These are phyloP conservation scores for Lutraria lutraria DNA, from an alignment of 2,888 invertebrate species.

Conservation along the genomic window DNA sequence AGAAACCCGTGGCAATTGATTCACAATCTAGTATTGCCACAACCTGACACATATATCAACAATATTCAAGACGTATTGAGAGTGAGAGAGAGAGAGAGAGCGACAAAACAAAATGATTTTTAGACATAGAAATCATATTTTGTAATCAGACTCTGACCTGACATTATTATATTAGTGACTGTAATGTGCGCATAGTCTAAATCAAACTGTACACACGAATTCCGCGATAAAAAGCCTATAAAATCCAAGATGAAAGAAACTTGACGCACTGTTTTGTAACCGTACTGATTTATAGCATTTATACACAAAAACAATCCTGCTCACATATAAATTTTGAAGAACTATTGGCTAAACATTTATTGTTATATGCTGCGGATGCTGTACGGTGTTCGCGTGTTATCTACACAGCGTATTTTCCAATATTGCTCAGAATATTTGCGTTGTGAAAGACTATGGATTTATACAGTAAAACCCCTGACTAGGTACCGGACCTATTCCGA, in stretches of 20 bases:
- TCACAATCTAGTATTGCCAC: background rate
- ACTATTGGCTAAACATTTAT: conserved; percentile 19
- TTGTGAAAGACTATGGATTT: no score
- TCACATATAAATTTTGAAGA: conserved; percentile 13
- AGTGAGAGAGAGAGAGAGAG: no score
- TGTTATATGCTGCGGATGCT: conserved; percentile 11
- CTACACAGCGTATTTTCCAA: conserved; percentile 5
- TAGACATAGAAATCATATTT: background rate
- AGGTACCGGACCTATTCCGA: no score
- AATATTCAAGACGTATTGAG: background rate
- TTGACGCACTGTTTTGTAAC: background rate
- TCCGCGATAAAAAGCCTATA: background rate
- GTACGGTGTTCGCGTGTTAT: conserved; percentile 14
- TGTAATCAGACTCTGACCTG: background rate
- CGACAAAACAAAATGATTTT: background rate
- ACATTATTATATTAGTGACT: background rate
- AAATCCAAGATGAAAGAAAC: background rate
- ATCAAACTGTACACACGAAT: background rate
- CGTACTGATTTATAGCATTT: background rate
- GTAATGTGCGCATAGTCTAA: background rate
- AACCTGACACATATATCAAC: background rate
- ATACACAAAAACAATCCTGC: conserved; percentile 1
- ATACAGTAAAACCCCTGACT: no score
- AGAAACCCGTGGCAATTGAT: background rate
- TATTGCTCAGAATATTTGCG: background rate